Evolutionary conservation across 2,797 vertebrate genomes (phyloP).

Genomic region (Anguilla marmorata): DNA sequence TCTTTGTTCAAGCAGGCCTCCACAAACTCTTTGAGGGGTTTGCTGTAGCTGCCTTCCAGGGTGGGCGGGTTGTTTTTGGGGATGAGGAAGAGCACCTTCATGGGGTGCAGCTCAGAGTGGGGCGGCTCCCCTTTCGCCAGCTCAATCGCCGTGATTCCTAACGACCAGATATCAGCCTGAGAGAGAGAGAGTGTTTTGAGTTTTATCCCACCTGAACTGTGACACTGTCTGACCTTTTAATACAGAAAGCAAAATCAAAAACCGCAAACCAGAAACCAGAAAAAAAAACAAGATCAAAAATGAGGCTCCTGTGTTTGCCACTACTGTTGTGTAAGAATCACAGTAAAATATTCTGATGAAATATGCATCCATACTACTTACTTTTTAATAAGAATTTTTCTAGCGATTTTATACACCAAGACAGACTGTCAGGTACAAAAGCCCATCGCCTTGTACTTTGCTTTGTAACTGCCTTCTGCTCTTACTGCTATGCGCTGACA

Average conservation of each 20-base stretch:
- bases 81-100: slow-evolving; percentile 98
- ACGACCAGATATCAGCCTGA: slow-evolving; percentile 97
- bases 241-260: no score
- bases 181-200: background rate
- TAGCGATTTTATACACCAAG: background rate
- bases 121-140: slow-evolving; percentile 95
- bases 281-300: no score
- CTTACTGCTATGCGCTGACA: background rate
- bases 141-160: slow-evolving; percentile 97
- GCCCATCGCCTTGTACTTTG: background rate
- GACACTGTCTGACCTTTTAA: no score
- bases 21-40: slow-evolving; percentile 94
- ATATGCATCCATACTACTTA: background rate
- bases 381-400: background rate
- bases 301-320: background rate
- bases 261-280: background rate
- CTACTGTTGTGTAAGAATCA: background rate
- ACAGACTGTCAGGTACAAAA: background rate
- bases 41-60: slow-evolving; percentile 94
- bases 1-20: slow-evolving; percentile 98
- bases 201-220: no score
- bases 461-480: background rate
- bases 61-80: slow-evolving; percentile 98
- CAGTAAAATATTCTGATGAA: background rate
- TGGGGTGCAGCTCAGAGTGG: slow-evolving; percentile 94